Conservation (phyloP, 1,140 invertebrate genomes). For the Augochlora pura region DNA sequence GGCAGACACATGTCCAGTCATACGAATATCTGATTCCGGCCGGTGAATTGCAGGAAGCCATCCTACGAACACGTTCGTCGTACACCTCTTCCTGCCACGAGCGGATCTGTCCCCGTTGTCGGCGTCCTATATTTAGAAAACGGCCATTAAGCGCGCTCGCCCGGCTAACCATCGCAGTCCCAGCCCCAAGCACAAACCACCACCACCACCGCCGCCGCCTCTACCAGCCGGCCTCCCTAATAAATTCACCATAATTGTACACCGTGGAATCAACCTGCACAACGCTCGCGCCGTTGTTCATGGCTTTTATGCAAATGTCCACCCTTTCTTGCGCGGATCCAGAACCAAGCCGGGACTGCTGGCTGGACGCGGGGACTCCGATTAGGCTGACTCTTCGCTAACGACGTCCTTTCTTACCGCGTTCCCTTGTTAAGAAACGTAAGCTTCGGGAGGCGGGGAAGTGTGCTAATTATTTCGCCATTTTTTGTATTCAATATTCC, state of each 20-base stretch:
- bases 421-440: too few relatives aligned
- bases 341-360: too few relatives aligned
- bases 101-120: constrained; percentile 26
- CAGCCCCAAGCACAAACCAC: too few relatives aligned
- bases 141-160: constrained; percentile 30
- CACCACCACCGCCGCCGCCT: too few relatives aligned
- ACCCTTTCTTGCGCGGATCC: constrained; percentile 6
- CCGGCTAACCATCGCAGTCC: not conserved
- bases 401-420: too few relatives aligned
- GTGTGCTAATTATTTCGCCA: too few relatives aligned
- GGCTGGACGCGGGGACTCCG: too few relatives aligned
- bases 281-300: not conserved
- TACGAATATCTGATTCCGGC: constrained; percentile 60
- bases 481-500: too few relatives aligned
- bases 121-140: constrained; percentile 59
- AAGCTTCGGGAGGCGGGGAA: too few relatives aligned
- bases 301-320: constrained; percentile 38
- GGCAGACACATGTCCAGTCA: constrained; percentile 46
- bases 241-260: constrained; percentile 44
- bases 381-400: too few relatives aligned
- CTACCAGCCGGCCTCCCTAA: constrained; percentile 28
- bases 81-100: constrained; percentile 57
- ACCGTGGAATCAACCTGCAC: not conserved
- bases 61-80: constrained; percentile 53
- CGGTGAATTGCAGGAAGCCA: constrained; percentile 57